A percentile compares a stretch with the other conserved stretches of the same genome.
Conservation (phyloP, 2,888 invertebrate species). For the Diogma glabrata region DNA sequence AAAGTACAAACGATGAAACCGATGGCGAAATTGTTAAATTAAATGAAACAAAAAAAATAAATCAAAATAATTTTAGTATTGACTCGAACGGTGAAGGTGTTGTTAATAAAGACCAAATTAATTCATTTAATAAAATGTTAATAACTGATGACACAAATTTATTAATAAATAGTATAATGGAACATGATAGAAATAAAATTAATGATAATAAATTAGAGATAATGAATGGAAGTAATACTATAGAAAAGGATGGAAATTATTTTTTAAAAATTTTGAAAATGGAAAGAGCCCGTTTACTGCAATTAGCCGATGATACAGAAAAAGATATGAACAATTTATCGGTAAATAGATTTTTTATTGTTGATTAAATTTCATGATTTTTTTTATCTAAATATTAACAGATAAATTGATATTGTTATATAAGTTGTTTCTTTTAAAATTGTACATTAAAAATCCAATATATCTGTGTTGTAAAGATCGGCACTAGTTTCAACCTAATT, state of each 20-base stretch:
- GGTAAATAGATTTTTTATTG: constrained; percentile 23
- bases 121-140: not conserved
- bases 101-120: constrained; percentile 3
- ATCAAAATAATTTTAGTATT: too few relatives aligned
- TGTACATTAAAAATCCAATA: too few relatives aligned
- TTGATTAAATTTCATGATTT: not conserved
- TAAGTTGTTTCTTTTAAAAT: too few relatives aligned
- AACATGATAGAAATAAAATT: constrained; percentile 4
- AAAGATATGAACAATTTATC: constrained; percentile 49
- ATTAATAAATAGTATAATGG: constrained; percentile 1
- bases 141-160: constrained; percentile 4
- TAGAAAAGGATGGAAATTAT: constrained; percentile 61
- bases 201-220: constrained; percentile 6
- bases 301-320: constrained; percentile 55
- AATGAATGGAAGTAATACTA: constrained; percentile 18
- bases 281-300: constrained; percentile 58
- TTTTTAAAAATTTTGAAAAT: constrained; percentile 62
- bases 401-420: too few relatives aligned
- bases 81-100: constrained; percentile 7
- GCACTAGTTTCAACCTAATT: too few relatives aligned
- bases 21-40: too few relatives aligned
- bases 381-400: constrained; percentile 17
- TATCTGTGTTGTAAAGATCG: too few relatives aligned
- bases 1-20: too few relatives aligned
- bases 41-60: too few relatives aligned